Base-by-base conservation (phyloP, 2,113 vertebrate genomes). In the Thamnophis sirtalis region DNA sequence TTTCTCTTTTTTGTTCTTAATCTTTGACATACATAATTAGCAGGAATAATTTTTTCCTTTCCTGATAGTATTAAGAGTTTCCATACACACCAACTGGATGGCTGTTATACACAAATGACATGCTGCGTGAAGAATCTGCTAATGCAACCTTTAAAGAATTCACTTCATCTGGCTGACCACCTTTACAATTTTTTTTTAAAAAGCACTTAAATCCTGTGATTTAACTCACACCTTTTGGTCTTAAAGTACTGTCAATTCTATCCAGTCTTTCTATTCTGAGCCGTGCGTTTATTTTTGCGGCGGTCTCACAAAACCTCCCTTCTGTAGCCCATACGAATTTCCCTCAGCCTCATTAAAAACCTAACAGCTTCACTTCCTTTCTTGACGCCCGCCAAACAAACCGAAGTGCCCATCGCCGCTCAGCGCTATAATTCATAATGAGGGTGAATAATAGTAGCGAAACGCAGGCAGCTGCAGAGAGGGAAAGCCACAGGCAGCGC, bases 361-460 rank as follows among this genome's bases (percentile, higher is more conserved):
- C 58, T 89, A 43, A 26, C 51, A 28, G 85, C 85, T 51, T 49
- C 91, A 49, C 63, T 84, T 80, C 51, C 63, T 88, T 21, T 48
- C 3, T 38, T 19, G 9, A 51, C 50, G 21, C 63, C 9, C 13
- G 9, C 17, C 91, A 88, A 48, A 9, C 73, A 48, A 26, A 38
- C 24, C 91, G 5, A 80, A 80, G 51, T 54, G 91, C 51, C 91
- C 92, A 4, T 94, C 91, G 94, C 89, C 91, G 94, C 95, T 96
- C 94, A 95, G 95, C 95, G 21, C 33, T 21, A 38, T 19, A 91
- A 60, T 54, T 91, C 50, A 22, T 38, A 38, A 43, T 8, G 49
- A 68, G 49, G 58, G 54, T 8, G 89, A 86, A 80, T 80, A 26
- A 50, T 50, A 28, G 58, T 50, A 15, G 28, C 33, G 26, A 38